A percentile compares a stretch with the other conserved stretches of the same genome.
Conservation (phyloP, 2,888 invertebrate species). For the Cryptosula pallasiana region DNA sequence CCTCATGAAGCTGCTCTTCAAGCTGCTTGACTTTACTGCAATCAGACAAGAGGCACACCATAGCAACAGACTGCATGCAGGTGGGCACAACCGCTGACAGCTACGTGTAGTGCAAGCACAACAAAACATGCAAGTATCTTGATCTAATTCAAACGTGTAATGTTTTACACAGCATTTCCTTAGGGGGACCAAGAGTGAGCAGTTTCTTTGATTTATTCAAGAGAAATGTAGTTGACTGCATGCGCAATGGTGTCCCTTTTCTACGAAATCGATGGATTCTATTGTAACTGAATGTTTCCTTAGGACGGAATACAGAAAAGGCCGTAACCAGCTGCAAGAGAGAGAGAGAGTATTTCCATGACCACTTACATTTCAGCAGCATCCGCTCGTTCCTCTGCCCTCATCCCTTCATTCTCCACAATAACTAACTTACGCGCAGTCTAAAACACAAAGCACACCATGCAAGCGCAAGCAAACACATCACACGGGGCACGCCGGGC, state of each 20-base stretch:
- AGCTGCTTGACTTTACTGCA: conserved; percentile 43
- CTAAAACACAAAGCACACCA: conserved; percentile 25
- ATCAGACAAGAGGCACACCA: conserved; percentile 26
- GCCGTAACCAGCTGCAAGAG: too few species aligned
- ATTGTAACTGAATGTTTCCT: too few species aligned
- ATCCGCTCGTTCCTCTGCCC: conserved; percentile 30
- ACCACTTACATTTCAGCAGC: conserved; percentile 29
- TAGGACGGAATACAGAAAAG: too few species aligned
- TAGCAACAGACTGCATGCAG: not conserved
- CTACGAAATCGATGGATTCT: too few species aligned
- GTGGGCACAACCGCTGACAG: not conserved
- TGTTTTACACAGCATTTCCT: too few species aligned
- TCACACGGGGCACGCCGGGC: not conserved
- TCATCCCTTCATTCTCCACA: conserved; percentile 30
- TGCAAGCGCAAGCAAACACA: not conserved
- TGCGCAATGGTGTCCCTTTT: too few species aligned
- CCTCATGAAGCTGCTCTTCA: conserved; percentile 41
- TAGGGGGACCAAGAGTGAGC: too few species aligned
- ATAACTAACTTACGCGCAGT: conserved; percentile 29
- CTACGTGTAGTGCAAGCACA: not conserved
- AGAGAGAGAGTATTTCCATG: too few species aligned
- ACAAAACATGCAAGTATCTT: not conserved
- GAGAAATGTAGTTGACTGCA: too few species aligned
- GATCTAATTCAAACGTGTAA: too few species aligned
- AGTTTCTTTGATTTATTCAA: too few species aligned